phyloP scores from a whole-genome alignment of 2,113 vertebrate genomes.

The Illadopsis cleaveri region DNA sequence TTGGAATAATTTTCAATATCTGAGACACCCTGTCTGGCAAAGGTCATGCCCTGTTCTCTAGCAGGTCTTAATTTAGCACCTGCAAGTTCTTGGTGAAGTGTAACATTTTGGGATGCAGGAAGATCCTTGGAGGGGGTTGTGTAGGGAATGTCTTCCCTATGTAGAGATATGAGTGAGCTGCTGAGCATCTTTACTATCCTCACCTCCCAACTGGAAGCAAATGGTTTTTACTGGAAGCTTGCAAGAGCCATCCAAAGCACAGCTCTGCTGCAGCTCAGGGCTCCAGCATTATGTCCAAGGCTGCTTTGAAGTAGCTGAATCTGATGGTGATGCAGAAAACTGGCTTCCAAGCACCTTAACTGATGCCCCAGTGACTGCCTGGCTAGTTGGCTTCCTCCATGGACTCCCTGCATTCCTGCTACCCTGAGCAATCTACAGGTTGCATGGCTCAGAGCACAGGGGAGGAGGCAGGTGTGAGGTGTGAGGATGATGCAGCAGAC shows the following conservation, averaged over 20 bases:
- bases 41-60: constrained; percentile 48
- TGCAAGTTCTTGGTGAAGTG: background rate
- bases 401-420: background rate
- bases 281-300: background rate
- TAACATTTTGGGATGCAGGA: background rate
- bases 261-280: background rate
- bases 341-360: accelerated
- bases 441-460: background rate
- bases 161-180: background rate
- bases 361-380: background rate
- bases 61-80: constrained; percentile 43
- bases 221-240: background rate
- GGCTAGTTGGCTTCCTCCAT: background rate
- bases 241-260: background rate
- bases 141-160: background rate
- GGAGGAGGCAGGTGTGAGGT: background rate
- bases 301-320: background rate
- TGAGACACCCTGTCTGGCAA: constrained; percentile 6
- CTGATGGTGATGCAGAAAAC: background rate
- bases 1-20: constrained; percentile 11
- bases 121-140: background rate
- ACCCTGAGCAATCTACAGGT: background rate
- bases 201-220: background rate
- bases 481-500: background rate
- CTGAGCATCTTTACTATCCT: background rate